These are phyloP conservation scores for Cossypha caffra DNA, from an alignment of 2,797 vertebrate genomes.

Conservation along the genomic window DNA sequence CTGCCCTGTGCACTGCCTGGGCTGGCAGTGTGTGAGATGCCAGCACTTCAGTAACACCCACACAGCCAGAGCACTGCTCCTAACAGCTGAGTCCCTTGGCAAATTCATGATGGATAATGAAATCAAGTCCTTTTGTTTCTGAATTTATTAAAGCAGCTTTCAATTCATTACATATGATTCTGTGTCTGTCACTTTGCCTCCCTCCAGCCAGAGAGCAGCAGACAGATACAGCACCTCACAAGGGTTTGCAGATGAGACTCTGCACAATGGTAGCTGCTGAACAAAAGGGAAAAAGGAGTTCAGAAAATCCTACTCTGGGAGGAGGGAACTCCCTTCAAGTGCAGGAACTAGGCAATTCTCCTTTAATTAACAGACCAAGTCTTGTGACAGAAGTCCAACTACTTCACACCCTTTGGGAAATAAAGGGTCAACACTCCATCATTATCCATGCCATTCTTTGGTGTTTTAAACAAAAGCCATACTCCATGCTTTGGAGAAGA, in stretches of 20 bases:
- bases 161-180: conserved; percentile 28
- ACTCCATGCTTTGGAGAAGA: neutral
- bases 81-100: conserved; percentile 17
- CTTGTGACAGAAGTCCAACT: neutral
- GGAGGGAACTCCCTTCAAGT: neutral
- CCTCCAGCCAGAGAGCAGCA: neutral
- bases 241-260: neutral
- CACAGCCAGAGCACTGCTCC: neutral
- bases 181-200: neutral
- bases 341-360: neutral
- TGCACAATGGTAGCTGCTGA: neutral
- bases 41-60: neutral
- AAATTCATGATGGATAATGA: conserved; percentile 46
- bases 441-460: neutral
- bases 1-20: neutral
- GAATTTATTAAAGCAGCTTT: conserved; percentile 54
- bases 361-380: neutral
- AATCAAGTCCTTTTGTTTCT: conserved; percentile 30
- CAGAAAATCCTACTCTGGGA: neutral
- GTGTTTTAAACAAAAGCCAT: neutral
- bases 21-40: neutral
- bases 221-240: neutral
- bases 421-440: neutral
- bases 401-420: neutral
- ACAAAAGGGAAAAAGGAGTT: neutral